A percentile compares a stretch with the other conserved stretches of the same genome.
phyloP scores from a whole-genome alignment of 2,113 vertebrate species.

The Odontophorus gujanensis region DNA sequence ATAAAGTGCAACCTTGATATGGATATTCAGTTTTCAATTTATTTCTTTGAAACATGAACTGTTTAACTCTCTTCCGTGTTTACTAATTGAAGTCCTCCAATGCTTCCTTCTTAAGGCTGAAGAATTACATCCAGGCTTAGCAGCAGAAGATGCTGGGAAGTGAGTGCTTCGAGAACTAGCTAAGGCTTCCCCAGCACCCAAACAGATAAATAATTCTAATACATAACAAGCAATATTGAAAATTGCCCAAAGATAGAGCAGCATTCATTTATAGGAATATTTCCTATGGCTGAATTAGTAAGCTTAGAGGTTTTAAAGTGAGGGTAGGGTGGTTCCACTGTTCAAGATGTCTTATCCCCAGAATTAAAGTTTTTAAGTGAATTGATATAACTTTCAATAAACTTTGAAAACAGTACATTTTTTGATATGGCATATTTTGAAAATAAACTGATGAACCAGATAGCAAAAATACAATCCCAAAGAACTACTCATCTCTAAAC shows the following conservation, averaged over 20 bases:
- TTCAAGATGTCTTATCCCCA: neutral
- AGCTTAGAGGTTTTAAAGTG: neutral
- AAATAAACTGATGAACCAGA: neutral
- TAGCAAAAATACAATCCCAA: neutral
- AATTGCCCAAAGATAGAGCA: neutral
- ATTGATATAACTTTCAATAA: neutral
- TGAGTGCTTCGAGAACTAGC: neutral
- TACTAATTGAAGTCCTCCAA: slow-evolving; percentile 4
- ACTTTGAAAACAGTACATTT: neutral
- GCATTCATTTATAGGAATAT: neutral
- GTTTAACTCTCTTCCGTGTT: neutral
- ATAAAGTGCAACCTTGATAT: neutral
- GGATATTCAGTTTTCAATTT: neutral
- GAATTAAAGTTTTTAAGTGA: neutral
- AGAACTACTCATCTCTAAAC: neutral
- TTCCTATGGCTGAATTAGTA: neutral
- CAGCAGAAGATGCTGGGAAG: neutral
- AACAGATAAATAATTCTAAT: neutral
- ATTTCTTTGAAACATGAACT: neutral
- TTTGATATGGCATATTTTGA: neutral
- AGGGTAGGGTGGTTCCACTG: neutral
- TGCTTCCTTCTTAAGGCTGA: neutral
- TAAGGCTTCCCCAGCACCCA: neutral
- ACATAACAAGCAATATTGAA: neutral
- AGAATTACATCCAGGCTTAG: neutral